Conservation (phyloP, 2,888 invertebrate genomes). For the Agapostemon virescens region DNA sequence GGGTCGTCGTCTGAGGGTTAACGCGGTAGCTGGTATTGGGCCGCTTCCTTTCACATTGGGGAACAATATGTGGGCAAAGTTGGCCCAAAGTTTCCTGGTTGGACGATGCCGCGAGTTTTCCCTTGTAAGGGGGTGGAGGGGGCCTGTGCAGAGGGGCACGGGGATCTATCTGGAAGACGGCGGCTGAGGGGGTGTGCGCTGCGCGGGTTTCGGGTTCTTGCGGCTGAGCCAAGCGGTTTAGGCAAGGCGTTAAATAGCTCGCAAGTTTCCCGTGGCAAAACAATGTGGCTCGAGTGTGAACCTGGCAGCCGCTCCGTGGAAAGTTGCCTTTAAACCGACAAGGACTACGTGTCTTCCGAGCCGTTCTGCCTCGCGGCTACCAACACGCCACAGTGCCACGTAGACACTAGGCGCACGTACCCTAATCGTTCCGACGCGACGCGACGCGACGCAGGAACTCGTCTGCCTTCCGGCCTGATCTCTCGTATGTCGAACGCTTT, state of each 20-base stretch:
- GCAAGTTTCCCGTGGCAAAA: constrained; percentile 76
- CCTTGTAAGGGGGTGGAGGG: constrained; percentile 26
- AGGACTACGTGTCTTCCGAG: constrained; percentile 29
- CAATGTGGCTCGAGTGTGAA: constrained; percentile 76
- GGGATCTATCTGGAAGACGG: constrained; percentile 44
- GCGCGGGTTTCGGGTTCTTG: constrained; percentile 71
- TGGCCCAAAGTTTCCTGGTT: constrained; percentile 69
- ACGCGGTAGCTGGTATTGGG: constrained; percentile 52
- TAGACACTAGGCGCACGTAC: background rate
- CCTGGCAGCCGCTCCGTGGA: constrained; percentile 65
- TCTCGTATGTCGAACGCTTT: constrained; percentile 14
- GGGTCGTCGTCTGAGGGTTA: background rate
- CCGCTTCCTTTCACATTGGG: constrained; percentile 64
- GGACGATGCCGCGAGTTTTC: constrained; percentile 56
- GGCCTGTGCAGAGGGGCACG: constrained; percentile 32
- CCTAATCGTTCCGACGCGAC: constrained; percentile 16
- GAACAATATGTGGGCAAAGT: constrained; percentile 70
- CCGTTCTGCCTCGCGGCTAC: constrained; percentile 11
- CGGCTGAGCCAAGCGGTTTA: constrained; percentile 69
- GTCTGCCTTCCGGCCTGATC: constrained; percentile 1
- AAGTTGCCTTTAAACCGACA: constrained; percentile 61
- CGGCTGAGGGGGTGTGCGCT: constrained; percentile 39
- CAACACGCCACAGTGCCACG: background rate
- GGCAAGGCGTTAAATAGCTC: constrained; percentile 78
- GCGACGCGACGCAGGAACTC: background rate